Base-by-base conservation (phyloP, 2,888 invertebrate species). In the Galerucella pusilla region DNA sequence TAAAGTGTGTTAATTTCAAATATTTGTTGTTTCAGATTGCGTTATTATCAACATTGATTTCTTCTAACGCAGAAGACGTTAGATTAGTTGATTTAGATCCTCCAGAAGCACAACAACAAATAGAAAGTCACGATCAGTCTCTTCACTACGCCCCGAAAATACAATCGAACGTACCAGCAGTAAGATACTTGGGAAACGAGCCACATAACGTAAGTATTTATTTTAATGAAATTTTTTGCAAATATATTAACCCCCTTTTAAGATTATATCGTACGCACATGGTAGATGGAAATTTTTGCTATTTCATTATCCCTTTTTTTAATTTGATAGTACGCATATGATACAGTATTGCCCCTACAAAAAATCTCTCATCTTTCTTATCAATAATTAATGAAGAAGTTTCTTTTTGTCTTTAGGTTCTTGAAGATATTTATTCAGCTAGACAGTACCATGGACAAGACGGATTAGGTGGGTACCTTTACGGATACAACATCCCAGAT, bases 401-500 rank as follows among this genome's bases (percentile, higher is more conserved):
- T 60, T 25, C 0, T 46, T 46, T 12, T 3, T 46, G 12, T 46
- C 35, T 45, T 0, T 2, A 65, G 64, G 64, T 72, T 1, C 66
- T 66, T 28, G 93, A 93, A 86, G 93, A 93, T 86, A 92, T 93
- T 10, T 93, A 93, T 85, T 89, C 92, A 77, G 93, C 93, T 0
- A 89, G 91, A 75, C 94, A 94, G 82, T 94, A 90, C 85, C 93
- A 94, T 83, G 93, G 93, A 0, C 94, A 94, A 84, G 89, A 89
- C 80, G 88, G 88, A 35, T 71, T 87, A 65, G 94, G 94, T 1
- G 91, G 92, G 16, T 93, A 93, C 82, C 90, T 91, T 0, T 94
- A 93, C 81, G 94, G 94, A 0, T 94, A 94, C 85, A 89, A 91
- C 75, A 91, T 93, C 4, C 93, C 94, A 64, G 92, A 94, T 83